These are phyloP conservation scores for Coenobita brevimanus DNA, from an alignment of 1,140 invertebrate genomes.

Conservation along the genomic window DNA sequence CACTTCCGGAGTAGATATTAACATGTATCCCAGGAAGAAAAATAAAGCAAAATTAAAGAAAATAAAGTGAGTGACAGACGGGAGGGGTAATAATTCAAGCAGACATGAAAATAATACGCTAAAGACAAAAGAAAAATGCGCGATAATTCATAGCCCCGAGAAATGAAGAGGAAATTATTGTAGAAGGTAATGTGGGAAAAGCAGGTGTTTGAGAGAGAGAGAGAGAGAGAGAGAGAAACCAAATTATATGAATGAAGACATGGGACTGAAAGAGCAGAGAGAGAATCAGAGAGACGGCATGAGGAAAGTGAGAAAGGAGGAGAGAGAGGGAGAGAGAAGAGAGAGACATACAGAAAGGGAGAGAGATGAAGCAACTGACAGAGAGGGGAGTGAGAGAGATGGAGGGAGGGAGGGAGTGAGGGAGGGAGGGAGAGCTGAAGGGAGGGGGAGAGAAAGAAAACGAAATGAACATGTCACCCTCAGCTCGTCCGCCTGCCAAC, in stretches of 20 bases:
- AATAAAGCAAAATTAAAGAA: too few species aligned
- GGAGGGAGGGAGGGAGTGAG: slow-evolving; percentile 17
- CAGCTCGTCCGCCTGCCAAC: too few species aligned
- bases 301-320: neutral
- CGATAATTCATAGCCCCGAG: neutral
- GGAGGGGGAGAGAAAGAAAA: slow-evolving; percentile 27
- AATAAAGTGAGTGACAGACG: too few species aligned
- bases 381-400: too few species aligned
- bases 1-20: neutral
- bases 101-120: too few species aligned
- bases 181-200: neutral
- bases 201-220: too few species aligned
- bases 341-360: too few species aligned
- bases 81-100: too few species aligned
- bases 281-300: neutral
- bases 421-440: neutral
- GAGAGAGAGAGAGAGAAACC: neutral
- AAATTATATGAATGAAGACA: too few species aligned
- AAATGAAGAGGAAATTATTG: neutral
- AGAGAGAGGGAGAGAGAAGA: neutral
- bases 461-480: slow-evolving; percentile 4
- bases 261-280: too few species aligned
- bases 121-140: too few species aligned
- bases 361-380: too few species aligned
- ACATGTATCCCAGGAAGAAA: neutral